Evolutionary conservation across 2,797 vertebrate genomes (phyloP).

Genomic region (Crenuchus spilurus): DNA sequence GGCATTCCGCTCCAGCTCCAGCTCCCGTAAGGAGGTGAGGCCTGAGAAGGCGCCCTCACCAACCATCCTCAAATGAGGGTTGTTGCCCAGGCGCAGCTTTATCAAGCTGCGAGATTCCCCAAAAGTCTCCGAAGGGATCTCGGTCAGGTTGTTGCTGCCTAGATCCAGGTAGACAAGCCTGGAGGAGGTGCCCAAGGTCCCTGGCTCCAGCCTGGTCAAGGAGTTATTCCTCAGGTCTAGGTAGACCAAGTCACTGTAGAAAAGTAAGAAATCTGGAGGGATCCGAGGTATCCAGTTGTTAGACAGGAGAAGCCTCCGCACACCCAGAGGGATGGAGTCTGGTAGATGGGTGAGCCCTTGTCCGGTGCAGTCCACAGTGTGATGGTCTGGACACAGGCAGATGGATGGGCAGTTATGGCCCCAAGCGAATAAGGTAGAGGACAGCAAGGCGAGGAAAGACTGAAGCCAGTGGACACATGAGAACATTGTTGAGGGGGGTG

Average conservation of each 20-base stretch:
- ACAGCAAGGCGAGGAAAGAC: conserved; percentile 79
- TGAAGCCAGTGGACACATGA: conserved; percentile 82
- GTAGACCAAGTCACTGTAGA: conserved; percentile 90
- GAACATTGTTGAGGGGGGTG: conserved; percentile 79
- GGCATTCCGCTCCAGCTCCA: conserved; percentile 87
- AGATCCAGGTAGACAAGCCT: conserved; percentile 89
- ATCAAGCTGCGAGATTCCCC: conserved; percentile 85
- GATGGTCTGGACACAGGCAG: conserved; percentile 89
- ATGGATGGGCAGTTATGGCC: conserved; percentile 82
- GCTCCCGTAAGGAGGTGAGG: conserved; percentile 86
- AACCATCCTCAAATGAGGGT: conserved; percentile 84
- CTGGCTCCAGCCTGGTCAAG: conserved; percentile 83
- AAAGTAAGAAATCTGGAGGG: conserved; percentile 89
- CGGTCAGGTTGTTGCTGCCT: conserved; percentile 89
- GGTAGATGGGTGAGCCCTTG: conserved; percentile 86
- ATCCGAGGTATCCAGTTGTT: conserved; percentile 89
- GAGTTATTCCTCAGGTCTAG: conserved; percentile 92
- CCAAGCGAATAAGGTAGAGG: conserved; percentile 69
- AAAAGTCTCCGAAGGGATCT: conserved; percentile 85
- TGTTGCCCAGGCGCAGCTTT: conserved; percentile 85
- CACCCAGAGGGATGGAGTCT: conserved; percentile 85
- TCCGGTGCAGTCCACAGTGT: conserved; percentile 89
- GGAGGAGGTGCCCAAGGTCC: conserved; percentile 85
- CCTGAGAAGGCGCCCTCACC: conserved; percentile 83
- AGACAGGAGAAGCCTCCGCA: conserved; percentile 87